Base-by-base conservation (phyloP, 2,113 vertebrate genomes). In the Carettochelys insculpta region DNA sequence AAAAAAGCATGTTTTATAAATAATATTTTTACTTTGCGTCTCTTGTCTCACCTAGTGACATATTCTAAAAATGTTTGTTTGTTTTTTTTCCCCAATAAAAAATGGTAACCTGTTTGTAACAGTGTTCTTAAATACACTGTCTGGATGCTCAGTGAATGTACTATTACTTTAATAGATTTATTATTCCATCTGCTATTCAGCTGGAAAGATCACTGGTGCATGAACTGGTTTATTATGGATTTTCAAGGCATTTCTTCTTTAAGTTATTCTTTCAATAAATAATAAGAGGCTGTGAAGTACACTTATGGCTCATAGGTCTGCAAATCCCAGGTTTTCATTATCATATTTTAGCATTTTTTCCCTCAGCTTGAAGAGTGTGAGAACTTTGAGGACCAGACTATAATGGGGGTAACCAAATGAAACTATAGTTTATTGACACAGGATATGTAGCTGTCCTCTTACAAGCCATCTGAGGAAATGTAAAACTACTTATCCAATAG, bases 191-290 rank as follows among this genome's bases (percentile, higher is more conserved):
- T 87, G 34, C 83, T 86, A 41, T 77, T 90, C 82, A 85, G 83
- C 61, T 92, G 82, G 50, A 41, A 38, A 45, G 75, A 78, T 95
- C 0, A 0, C 34, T 1, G 0, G 85, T 89, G 68, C 73, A 81
- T 68, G 90, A 93, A 92, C 52, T 56, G 54, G 53, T 83, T 82
- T 87, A 85, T 91, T 93, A 80, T 20, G 38, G 89, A 92, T 94
- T 95, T 94, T 85, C 82, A 94, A 83, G 83, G 47, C 38, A 92
- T 83, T 95, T 95, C 80, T 86, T 90, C 82, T 75, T 85, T 38
- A 96, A 92, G 76, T 68, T 87, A 88, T 83, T 68, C 87, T 95
- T 96, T 96, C 85, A 93, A 90, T 93, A 92, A 90, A 71, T 92
- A 94, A 80, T 83, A 89, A 87, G 84, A 94, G 77, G 80, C 85